Percentiles rank a stretch among this genome's conserved stretches.
These are phyloP conservation scores for Hylaeus anthracinus DNA, from an alignment of 1,140 invertebrate species.

Conservation along the genomic window DNA sequence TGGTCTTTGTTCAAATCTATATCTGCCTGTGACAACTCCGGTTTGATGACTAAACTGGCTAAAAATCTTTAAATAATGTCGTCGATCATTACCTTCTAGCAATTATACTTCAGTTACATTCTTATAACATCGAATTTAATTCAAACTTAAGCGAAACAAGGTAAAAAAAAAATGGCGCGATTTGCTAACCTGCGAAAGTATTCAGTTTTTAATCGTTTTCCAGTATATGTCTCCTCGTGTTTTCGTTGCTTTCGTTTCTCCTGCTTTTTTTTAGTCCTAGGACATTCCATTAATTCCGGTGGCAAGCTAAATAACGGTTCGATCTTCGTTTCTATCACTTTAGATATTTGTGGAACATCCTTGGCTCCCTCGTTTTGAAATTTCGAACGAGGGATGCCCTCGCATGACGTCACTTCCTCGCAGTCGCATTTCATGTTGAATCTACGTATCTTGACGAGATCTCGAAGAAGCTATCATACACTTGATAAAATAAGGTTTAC, in stretches of 20 bases:
- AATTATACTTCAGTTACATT: neutral
- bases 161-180: neutral
- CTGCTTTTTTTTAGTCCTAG: conserved; percentile 36
- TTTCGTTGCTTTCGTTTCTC: conserved; percentile 41
- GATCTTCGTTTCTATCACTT: conserved; percentile 50
- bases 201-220: conserved; percentile 59
- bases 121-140: neutral
- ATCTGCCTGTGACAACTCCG: conserved; percentile 67
- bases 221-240: conserved; percentile 44
- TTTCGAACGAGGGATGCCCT: neutral
- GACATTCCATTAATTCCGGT: conserved; percentile 45
- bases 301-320: conserved; percentile 63
- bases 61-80: conserved; percentile 80
- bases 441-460: neutral
- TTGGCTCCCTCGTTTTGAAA: neutral
- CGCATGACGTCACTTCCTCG: neutral
- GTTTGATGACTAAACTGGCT: conserved; percentile 86
- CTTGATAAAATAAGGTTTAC: neutral
- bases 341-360: neutral
- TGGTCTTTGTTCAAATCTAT: conserved; percentile 81
- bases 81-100: neutral
- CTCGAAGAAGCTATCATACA: neutral
- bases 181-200: conserved; percentile 62
- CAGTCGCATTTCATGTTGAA: conserved; percentile 47
- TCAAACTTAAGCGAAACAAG: neutral